Base-by-base conservation (phyloP, 2,113 vertebrate genomes). In the Calypte anna region DNA sequence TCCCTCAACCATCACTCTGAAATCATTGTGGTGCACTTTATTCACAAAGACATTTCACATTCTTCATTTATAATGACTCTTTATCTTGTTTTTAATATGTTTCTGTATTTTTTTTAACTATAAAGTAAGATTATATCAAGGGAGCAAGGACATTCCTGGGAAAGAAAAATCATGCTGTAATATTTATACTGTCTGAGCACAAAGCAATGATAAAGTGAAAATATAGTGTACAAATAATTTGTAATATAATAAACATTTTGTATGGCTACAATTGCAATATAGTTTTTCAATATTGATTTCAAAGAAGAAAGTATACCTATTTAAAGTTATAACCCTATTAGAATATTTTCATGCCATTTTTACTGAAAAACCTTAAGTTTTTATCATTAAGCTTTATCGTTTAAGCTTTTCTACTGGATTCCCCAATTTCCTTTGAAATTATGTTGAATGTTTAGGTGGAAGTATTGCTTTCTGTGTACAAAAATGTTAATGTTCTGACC, bases 161-260 rank as follows among this genome's bases (percentile, higher is more conserved):
- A 96, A 94, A 95, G 86, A 88, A 84, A 92, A 82, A 82, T 50
- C 70, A 88, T 81, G 59, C 74, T 96, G 88, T 96, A 93, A 54
- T 89, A 93, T 96, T 95, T 96, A 91, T 82, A 91, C 51, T 91
- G 81, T 95, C 69, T 96, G 96, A 97, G 92, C 96, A 97, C 96
- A 97, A 96, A 94, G 86, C 75, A 96, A 95, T 82, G 94, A 91
- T 77, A 30, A 91, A 92, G 86, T 95, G 81, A 91, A 96, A 91
- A 97, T 94, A 96, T 21, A 82, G 76, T 97, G 95, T 97, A 96
- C 80, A 96, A 96, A 97, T 86, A 86, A 96, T 96, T 96, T 97
- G 92, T 95, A 95, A 95, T 92, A 96, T 96, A 97, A 97, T 97
- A 97, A 96, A 97, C 92, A 93, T 97, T 97, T 97, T 97, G 79